phyloP scores from a whole-genome alignment of 2,888 invertebrate species.

The Charanyca ferruginea region DNA sequence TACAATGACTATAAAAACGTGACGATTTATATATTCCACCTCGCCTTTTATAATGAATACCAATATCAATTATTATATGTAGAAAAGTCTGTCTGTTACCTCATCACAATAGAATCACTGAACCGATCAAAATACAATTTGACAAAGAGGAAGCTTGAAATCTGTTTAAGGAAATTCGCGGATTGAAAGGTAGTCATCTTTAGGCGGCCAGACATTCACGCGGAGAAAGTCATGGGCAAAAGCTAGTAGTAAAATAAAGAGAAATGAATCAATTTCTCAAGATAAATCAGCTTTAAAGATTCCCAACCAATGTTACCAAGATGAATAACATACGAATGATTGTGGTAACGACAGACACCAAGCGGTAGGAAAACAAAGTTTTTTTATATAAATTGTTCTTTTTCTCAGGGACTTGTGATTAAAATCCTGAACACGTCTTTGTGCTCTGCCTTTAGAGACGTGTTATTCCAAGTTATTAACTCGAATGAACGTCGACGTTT shows the following conservation, averaged over 20 bases:
- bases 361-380: constrained; percentile 29
- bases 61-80: not conserved
- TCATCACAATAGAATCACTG: not conserved
- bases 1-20: not conserved
- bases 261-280: not conserved
- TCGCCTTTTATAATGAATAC: not conserved
- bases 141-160: not conserved
- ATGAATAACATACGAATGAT: constrained; percentile 40
- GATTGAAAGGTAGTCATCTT: too few relatives aligned
- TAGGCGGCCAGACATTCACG: too few relatives aligned
- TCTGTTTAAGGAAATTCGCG: too few relatives aligned
- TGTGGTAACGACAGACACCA: constrained; percentile 33
- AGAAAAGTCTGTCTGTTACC: not conserved
- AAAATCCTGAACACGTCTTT: constrained; percentile 68
- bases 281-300: constrained; percentile 1
- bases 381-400: constrained; percentile 37
- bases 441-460: constrained; percentile 59
- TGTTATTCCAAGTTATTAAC: constrained; percentile 69
- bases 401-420: constrained; percentile 50
- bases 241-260: not conserved
- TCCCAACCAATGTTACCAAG: not conserved
- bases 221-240: too few relatives aligned
- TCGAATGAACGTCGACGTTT: constrained; percentile 62
- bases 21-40: too few relatives aligned
- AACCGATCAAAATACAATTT: not conserved